Conservation (phyloP, 2,888 invertebrate genomes). For the Cynaeus angustus region DNA sequence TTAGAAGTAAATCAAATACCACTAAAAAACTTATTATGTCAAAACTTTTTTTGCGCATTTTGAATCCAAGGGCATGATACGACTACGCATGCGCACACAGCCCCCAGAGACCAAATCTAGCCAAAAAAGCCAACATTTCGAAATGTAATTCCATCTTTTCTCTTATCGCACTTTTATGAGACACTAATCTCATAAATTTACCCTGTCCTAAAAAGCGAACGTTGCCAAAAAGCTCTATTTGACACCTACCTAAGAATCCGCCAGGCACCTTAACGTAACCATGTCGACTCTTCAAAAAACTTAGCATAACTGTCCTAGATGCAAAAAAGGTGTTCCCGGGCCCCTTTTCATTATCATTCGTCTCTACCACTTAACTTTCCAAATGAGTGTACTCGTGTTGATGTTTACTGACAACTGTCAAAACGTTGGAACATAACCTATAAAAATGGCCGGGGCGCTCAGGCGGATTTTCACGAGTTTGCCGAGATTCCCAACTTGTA, state of each 20-base stretch:
- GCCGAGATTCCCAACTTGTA: constrained; percentile 15
- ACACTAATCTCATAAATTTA: constrained; percentile 8
- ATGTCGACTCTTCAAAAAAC: constrained; percentile 20
- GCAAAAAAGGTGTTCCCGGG: neutral
- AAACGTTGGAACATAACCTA: constrained; percentile 41
- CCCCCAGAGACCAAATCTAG: constrained; percentile 1
- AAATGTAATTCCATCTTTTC: constrained; percentile 16
- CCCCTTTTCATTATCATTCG: constrained; percentile 21
- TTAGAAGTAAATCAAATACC: neutral
- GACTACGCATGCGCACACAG: constrained; percentile 6
- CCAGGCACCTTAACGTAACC: constrained; percentile 23
- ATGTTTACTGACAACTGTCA: constrained; percentile 28
- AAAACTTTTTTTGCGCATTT: neutral
- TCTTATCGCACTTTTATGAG: neutral
- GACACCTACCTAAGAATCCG: constrained; percentile 24
- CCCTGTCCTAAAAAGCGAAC: neutral
- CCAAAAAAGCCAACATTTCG: constrained; percentile 14
- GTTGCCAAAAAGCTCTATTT: neutral
- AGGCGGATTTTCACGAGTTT: constrained; percentile 51
- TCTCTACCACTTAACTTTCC: constrained; percentile 4
- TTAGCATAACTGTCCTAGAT: constrained; percentile 27
- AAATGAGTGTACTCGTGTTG: constrained; percentile 7
- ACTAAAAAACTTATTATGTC: neutral
- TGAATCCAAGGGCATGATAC: constrained; percentile 14
- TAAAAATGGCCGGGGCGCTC: constrained; percentile 55